Percentiles rank a stretch among this genome's conserved stretches.
Evolutionary conservation across 2,797 vertebrate species (phyloP).

Genomic region (Anguilla marmorata): DNA sequence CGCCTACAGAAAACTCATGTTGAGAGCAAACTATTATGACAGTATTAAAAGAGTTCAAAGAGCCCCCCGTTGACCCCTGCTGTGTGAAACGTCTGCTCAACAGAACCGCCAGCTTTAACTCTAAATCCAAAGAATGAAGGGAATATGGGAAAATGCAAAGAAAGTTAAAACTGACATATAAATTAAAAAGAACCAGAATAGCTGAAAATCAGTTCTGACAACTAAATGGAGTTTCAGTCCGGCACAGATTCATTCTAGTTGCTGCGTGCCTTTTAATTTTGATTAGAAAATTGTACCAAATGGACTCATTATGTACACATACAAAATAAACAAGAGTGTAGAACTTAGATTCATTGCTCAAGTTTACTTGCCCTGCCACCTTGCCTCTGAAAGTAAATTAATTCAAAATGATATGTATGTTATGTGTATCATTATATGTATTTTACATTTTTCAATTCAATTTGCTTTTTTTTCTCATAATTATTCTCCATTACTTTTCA

Average conservation of each 20-base stretch:
- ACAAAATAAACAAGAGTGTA: neutral
- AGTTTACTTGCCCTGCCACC: neutral
- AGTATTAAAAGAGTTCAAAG: neutral
- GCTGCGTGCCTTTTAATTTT: neutral
- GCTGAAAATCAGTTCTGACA: neutral
- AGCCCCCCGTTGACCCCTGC: neutral
- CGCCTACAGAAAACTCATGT: neutral
- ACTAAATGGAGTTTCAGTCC: neutral
- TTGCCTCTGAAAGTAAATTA: neutral
- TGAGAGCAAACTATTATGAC: conserved; percentile 4
- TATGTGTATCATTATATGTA: neutral
- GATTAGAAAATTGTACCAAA: neutral
- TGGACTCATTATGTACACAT: neutral
- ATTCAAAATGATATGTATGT: neutral
- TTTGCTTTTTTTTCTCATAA: too few relatives aligned
- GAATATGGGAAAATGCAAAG: neutral
- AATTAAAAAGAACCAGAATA: neutral
- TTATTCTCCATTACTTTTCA: neutral
- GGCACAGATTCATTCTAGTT: neutral
- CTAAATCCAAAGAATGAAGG: neutral
- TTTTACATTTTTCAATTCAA: neutral
- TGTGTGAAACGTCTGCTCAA: neutral
- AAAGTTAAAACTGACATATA: conserved; percentile 11
- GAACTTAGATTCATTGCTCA: neutral
- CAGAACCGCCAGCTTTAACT: neutral